Base-by-base conservation (phyloP, 2,113 vertebrate species). In the Siphamia tubifer region DNA sequence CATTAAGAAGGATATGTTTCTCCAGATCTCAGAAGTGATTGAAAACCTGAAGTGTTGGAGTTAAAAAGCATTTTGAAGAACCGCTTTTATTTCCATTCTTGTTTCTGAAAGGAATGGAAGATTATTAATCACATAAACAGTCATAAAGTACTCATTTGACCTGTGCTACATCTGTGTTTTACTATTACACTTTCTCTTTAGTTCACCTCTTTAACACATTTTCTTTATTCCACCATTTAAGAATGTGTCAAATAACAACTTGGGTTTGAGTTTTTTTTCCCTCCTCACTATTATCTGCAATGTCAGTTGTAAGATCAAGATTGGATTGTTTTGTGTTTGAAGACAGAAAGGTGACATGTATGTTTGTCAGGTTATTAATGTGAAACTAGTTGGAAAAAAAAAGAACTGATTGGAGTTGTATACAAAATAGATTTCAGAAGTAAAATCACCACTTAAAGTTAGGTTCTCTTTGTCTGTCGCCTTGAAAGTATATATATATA, bases 101-200 rank as follows among this genome's bases (percentile, higher is more conserved):
- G 32, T 68, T 32, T 66, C 40, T 62, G 32, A 71, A 68, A 56
- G 40, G 49, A 61, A 60, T 60, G 32, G 20, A 60, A 40, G 63
- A 76, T 75, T 53, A 67, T 73, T 76, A 80, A 64, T 81, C 67
- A 77, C 55, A 68, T 67, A 79, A 74, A 79, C 42, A 53, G 61
- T 68, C 57, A 53, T 52, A 56, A 66, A 65, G 44, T 64, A 57
- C 53, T 62, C 39, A 43, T 70, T 67, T 72, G 54, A 79, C 71
- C 74, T 55, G 24, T 54, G 45, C 21, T n/a, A 8, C 25, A 10
- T 30, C 38, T 25, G 11, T 36, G 9, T 68, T 66, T 62, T 34
- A 42, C 34, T 30, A 5, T 13, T 52, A 54, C 68, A 44, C 23
- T 30, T 68, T 63, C 13, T 51, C 36, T 78, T 68, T 53, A 6